Evolutionary conservation across 1,140 invertebrate species (phyloP), one percentile per base, ranked within the genome.

Genomic region (Dryas iulia): DNA sequence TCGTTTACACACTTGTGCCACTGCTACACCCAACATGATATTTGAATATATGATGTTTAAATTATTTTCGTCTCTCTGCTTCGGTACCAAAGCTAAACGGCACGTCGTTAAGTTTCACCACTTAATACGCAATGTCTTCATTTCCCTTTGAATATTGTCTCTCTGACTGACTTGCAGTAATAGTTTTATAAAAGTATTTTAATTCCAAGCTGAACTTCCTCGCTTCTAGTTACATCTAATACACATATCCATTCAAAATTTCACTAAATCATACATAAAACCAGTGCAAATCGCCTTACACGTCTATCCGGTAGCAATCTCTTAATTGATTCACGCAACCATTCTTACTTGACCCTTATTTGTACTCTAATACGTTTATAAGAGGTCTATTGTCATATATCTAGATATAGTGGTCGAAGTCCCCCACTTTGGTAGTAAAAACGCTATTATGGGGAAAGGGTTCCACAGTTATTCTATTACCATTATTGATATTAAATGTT

Each of bases 401-500:
- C 23, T 12, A 31, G 25, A 11, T 1, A 6, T 65, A 21, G 35
- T 25, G 66, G 39, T 39, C 30, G 23, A 24, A 11, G 8, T 53
- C 67, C 76, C 74, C 69, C 63, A 69, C 63, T 66, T 75, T 72
- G 71, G 23, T 69, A 83, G 78, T 78, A 66, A 76, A 72, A 86
- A 80, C 76, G 71, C 77, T 80, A 86, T 84, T 83, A 78, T 76
- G 72, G 65, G 68, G 76, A 82, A 88, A 82, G 84, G 86, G 83
- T 86, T 78, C 72, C 81, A 83, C 84, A 76, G 81, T 83, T 82
- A 86, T 84, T 84, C 83, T 89, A 89, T 89, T 89, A 86, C 74
- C 76, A 71, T 74, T 81, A 82, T 82, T 73, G 76, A 76, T 77
- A 84, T 85, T 84, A 84, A 83, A 77, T 82, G 72, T 81, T 78